A percentile compares a stretch with the other conserved stretches of the same genome.
Evolutionary conservation across 2,113 vertebrate species (phyloP).

Genomic region (Tenrec ecaudatus): DNA sequence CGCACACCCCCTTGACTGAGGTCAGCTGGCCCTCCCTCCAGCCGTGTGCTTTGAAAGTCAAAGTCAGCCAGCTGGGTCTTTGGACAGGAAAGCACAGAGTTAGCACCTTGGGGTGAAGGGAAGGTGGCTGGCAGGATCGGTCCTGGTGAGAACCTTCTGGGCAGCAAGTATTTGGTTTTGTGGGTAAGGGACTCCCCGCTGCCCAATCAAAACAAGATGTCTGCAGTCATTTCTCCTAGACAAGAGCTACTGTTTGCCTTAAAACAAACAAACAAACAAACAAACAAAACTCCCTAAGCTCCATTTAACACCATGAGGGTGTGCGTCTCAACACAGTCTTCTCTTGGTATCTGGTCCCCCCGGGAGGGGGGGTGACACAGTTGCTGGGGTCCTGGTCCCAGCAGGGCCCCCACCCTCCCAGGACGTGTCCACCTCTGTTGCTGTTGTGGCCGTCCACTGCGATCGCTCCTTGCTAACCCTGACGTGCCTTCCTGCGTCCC

Average conservation of each 20-base stretch:
- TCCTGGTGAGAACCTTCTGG: not conserved
- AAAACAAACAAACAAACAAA: too few species aligned
- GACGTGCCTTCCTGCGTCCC: not conserved
- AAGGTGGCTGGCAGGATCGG: not conserved
- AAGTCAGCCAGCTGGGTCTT: not conserved
- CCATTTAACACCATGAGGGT: not conserved
- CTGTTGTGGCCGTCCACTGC: not conserved
- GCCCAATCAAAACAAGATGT: not conserved
- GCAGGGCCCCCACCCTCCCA: not conserved
- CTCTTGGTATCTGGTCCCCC: not conserved
- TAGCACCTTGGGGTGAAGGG: not conserved
- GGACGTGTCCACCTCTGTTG: not conserved
- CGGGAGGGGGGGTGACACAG: not conserved
- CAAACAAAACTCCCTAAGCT: not conserved
- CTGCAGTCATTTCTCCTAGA: not conserved
- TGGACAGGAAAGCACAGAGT: not conserved
- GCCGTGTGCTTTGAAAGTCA: not conserved
- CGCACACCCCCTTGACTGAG: too few species aligned
- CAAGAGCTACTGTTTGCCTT: not conserved
- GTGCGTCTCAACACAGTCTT: not conserved
- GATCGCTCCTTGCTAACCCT: not conserved
- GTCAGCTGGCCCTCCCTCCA: not conserved
- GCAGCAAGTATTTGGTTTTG: not conserved
- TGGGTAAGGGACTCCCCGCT: not conserved
- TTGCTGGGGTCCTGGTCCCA: not conserved